Conservation (phyloP, 2,113 vertebrate genomes). For the Serilophus lunatus region DNA sequence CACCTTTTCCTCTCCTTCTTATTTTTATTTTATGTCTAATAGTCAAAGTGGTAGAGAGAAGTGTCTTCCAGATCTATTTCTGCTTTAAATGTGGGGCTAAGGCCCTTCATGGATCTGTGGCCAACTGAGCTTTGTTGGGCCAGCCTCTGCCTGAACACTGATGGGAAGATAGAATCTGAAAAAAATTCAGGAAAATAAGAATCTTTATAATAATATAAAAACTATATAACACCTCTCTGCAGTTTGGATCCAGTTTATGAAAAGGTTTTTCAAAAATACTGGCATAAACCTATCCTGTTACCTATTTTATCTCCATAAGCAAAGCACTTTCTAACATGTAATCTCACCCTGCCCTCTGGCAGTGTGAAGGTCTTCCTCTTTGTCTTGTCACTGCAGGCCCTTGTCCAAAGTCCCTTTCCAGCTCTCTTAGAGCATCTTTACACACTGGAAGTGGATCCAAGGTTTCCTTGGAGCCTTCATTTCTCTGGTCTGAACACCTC, state of each 20-base stretch:
- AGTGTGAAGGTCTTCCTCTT: background rate
- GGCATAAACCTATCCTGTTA: background rate
- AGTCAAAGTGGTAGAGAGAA: background rate
- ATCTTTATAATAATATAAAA: background rate
- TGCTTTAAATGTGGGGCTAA: background rate
- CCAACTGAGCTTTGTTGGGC: background rate
- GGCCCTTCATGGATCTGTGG: background rate
- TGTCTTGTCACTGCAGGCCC: background rate
- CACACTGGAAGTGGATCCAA: background rate
- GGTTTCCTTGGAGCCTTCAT: background rate
- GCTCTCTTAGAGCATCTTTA: background rate
- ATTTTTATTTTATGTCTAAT: background rate
- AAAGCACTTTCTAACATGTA: background rate
- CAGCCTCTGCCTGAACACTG: background rate
- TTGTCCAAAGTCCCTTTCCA: background rate
- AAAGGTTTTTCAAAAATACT: background rate
- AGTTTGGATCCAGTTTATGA: background rate
- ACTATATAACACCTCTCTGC: background rate
- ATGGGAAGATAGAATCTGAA: background rate
- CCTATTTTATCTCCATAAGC: background rate
- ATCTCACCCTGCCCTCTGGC: background rate
- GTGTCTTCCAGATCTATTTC: background rate
- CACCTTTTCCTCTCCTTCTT: background rate
- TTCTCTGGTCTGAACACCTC: background rate
- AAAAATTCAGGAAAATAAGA: background rate